Percentiles rank a stretch among this genome's conserved stretches.
Conservation (phyloP, 2,113 vertebrate genomes). For the Taurulus bubalis region DNA sequence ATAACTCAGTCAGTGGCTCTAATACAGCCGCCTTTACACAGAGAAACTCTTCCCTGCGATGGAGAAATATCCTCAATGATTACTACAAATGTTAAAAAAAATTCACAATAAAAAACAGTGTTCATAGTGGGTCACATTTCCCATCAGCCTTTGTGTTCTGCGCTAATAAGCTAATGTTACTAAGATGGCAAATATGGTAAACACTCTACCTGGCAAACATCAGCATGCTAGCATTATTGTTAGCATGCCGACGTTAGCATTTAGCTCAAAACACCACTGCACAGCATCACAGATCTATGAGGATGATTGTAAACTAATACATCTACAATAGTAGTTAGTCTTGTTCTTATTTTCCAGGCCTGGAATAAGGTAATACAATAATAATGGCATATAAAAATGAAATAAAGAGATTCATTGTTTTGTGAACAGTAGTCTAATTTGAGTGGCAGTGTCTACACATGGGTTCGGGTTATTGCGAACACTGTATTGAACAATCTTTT, state of each 20-base stretch:
- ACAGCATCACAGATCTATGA: not conserved
- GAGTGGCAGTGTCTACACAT: not conserved
- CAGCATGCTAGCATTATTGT: not conserved
- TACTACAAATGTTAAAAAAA: not conserved
- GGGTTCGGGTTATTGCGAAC: not conserved
- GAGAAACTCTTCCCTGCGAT: not conserved
- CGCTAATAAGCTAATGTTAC: not conserved
- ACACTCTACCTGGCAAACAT: not conserved
- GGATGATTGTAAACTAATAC: not conserved
- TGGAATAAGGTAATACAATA: not conserved
- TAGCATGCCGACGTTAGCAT: not conserved
- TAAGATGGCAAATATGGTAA: not conserved
- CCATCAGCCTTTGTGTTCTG: not conserved
- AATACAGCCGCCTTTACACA: constrained; percentile 4
- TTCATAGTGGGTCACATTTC: not conserved
- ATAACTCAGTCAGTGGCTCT: constrained; percentile 20
- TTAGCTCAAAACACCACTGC: not conserved
- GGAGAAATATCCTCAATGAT: constrained; percentile 12
- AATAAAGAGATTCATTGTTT: not conserved
- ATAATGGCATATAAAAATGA: not conserved
- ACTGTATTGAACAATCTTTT: not conserved
- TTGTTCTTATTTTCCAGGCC: not conserved
- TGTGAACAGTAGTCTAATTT: not conserved
- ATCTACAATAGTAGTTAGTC: not conserved
- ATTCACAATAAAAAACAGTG: not conserved